These are phyloP conservation scores for Scaptomyza pallida DNA, from an alignment of 1,140 invertebrate species.

Conservation along the genomic window DNA sequence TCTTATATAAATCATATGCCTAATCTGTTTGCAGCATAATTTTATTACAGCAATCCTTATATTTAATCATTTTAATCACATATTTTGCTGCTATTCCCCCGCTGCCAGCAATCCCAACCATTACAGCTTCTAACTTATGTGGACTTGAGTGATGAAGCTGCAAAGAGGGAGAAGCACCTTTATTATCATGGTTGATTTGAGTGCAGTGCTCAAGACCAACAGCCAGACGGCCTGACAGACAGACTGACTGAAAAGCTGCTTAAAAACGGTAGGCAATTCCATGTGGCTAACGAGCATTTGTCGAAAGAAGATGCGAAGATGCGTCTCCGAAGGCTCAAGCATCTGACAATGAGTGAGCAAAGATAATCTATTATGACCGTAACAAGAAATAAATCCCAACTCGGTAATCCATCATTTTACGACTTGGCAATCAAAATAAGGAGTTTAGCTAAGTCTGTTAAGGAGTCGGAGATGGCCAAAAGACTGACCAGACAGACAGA, in stretches of 20 bases:
- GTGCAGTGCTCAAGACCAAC: not conserved
- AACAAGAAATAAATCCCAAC: constrained; percentile 79
- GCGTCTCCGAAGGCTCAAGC: constrained; percentile 21
- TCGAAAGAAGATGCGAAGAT: constrained; percentile 44
- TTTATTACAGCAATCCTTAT: constrained; percentile 36
- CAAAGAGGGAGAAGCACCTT: constrained; percentile 3
- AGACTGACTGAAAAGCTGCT: constrained; percentile 23
- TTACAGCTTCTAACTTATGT: not conserved
- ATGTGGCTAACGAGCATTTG: constrained; percentile 59
- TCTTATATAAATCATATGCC: constrained; percentile 13
- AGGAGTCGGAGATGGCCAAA: constrained; percentile 10
- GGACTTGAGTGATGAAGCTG: constrained; percentile 35
- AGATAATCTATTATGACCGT: constrained; percentile 80
- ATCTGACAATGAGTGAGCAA: constrained; percentile 76
- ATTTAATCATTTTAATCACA: constrained; percentile 41
- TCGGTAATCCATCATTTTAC: constrained; percentile 80
- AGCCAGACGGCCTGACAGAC: not conserved
- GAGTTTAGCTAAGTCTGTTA: constrained; percentile 69
- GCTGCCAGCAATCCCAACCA: not conserved
- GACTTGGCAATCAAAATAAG: constrained; percentile 77
- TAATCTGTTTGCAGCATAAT: constrained; percentile 27
- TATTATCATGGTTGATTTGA: constrained; percentile 25
- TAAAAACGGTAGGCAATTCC: constrained; percentile 50
- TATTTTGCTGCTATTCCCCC: not conserved
- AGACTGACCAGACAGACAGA: not conserved